Percentiles rank a stretch among this genome's conserved stretches.
phyloP scores from a whole-genome alignment of 1,140 invertebrate genomes.

The Latrodectus geometricus region DNA sequence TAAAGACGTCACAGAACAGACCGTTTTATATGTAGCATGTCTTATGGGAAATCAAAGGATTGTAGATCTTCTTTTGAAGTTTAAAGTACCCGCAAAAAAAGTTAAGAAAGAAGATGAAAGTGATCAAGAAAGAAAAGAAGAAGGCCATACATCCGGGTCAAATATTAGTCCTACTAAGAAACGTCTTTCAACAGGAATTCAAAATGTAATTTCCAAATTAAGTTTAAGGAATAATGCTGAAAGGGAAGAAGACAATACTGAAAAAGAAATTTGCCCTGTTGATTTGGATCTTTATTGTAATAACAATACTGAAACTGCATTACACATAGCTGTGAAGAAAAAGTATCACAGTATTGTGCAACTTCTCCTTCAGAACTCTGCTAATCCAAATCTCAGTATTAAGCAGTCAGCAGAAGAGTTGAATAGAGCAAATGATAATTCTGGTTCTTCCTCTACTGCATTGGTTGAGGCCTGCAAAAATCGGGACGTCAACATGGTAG shows the following conservation, averaged over 20 bases:
- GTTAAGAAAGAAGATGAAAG: slow-evolving; percentile 40
- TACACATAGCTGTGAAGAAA: slow-evolving; percentile 83
- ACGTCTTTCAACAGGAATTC: slow-evolving; percentile 87
- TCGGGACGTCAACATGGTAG: slow-evolving; percentile 76
- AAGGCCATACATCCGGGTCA: background rate
- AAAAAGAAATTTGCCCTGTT: slow-evolving; percentile 76
- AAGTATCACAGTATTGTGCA: slow-evolving; percentile 81
- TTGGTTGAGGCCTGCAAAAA: slow-evolving; percentile 81
- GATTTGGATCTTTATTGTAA: slow-evolving; percentile 82
- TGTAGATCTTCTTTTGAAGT: slow-evolving; percentile 82
- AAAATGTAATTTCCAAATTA: slow-evolving; percentile 85
- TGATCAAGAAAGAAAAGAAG: slow-evolving; percentile 39
- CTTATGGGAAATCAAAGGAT: slow-evolving; percentile 84
- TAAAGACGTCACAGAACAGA: slow-evolving; percentile 89
- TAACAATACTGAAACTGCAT: slow-evolving; percentile 79
- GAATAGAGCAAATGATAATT: slow-evolving; percentile 53
- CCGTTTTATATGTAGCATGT: slow-evolving; percentile 87
- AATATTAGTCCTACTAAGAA: slow-evolving; percentile 65
- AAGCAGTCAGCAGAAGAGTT: slow-evolving; percentile 49
- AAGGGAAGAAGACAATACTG: slow-evolving; percentile 33
- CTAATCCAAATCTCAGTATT: slow-evolving; percentile 70
- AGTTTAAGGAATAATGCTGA: slow-evolving; percentile 71
- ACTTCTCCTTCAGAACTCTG: slow-evolving; percentile 78
- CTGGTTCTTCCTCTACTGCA: slow-evolving; percentile 72
- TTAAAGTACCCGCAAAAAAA: slow-evolving; percentile 75